Evolutionary conservation across 2,797 vertebrate genomes (phyloP).

Genomic region (Chrosomus eos): DNA sequence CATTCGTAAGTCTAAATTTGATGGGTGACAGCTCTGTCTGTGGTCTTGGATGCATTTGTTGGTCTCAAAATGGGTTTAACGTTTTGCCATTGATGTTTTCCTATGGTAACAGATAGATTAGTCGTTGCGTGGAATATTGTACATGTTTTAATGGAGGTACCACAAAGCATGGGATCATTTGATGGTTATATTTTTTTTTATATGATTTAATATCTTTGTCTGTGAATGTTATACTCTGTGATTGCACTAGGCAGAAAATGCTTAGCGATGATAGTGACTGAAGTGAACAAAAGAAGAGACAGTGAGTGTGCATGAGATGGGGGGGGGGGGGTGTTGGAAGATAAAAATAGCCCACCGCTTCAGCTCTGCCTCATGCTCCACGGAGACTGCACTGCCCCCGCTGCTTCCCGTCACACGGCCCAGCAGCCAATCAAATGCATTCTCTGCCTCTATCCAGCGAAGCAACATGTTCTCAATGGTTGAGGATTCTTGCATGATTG

Average conservation of each 20-base stretch:
- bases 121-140: neutral
- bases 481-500: constrained; percentile 42
- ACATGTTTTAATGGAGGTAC: neutral
- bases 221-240: constrained; percentile 50
- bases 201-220: constrained; percentile 15
- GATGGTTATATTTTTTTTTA: neutral
- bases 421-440: constrained; percentile 51
- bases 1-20: constrained; percentile 2
- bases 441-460: constrained; percentile 48
- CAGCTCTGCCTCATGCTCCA: constrained; percentile 70
- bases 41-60: neutral
- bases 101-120: neutral
- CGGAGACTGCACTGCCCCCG: constrained; percentile 61
- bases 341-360: constrained; percentile 78
- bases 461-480: constrained; percentile 62
- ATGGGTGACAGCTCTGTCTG: neutral
- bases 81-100: neutral
- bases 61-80: neutral
- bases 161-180: neutral
- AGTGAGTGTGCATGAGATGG: constrained; percentile 40
- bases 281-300: constrained; percentile 70
- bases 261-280: constrained; percentile 60
- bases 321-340: constrained; percentile 68
- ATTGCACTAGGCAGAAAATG: constrained; percentile 64
- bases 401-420: constrained; percentile 57